Evolutionary conservation across 2,113 vertebrate species (phyloP).

Genomic region (Amphiprion percula): DNA sequence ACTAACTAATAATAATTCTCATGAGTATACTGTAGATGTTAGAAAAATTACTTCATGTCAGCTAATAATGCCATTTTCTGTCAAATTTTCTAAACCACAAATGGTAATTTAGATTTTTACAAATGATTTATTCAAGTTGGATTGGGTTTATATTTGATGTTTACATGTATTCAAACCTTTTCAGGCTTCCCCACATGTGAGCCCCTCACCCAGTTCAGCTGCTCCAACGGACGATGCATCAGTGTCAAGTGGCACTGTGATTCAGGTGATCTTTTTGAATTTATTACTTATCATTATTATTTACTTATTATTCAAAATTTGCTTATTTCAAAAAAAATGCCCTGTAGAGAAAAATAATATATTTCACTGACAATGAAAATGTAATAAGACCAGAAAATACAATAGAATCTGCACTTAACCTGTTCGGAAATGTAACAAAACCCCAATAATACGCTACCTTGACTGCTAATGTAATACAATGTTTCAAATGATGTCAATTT

Average conservation of each 20-base stretch:
- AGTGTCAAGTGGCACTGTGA: conserved; percentile 96
- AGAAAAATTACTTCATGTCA: neutral
- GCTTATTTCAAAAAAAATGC: neutral
- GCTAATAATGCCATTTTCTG: too few species aligned
- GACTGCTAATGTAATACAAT: too few species aligned
- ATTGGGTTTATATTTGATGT: neutral
- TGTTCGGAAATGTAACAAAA: too few species aligned
- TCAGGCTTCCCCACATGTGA: conserved; percentile 96
- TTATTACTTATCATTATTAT: neutral
- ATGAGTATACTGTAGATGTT: neutral
- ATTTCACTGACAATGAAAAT: too few species aligned
- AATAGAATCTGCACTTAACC: too few species aligned
- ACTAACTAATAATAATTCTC: neutral
- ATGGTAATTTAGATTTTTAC: too few species aligned
- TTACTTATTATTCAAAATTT: neutral
- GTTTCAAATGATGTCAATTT: too few species aligned
- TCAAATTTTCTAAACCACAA: too few species aligned
- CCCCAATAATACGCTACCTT: too few species aligned
- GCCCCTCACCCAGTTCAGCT: conserved; percentile 92
- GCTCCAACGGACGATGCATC: conserved; percentile 93
- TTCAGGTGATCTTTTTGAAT: conserved; percentile 85
- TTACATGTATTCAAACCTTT: conserved; percentile 11
- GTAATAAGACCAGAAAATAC: too few species aligned
- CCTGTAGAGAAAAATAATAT: too few species aligned
- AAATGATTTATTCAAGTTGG: neutral